Evolutionary conservation across 2,113 vertebrate genomes (phyloP), one percentile per base, ranked within the genome.

Genomic region (Lethenteron reissneri): DNA sequence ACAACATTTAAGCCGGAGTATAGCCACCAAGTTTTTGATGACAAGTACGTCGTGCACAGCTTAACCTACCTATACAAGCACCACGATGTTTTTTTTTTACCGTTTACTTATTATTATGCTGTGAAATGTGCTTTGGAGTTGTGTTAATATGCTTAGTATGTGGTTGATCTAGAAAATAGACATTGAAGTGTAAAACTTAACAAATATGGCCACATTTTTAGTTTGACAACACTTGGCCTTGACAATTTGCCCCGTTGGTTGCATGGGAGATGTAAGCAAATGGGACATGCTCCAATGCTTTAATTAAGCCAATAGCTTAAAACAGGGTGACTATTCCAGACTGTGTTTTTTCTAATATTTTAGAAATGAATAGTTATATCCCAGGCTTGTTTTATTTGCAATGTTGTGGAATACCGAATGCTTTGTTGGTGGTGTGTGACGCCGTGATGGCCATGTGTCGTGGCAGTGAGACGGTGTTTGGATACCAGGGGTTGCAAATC

Each of bases 401-500:
- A 1, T 41, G 41, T 41, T 41, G 41, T 41, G 41, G 41, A 41
- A 41, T 41, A 41, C 41, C 41, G 6, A 41, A 41, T 41, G 41
- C 41, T 41, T 41, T 41, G 41, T 41, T 41, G 41, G 41, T 41
- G 5, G 41, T 41, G 41, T 41, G 41, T 41, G 41, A 41, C 41
- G 6, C 41, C 2, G 5, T 41, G 41, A 41, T 41, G 41, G 41
- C 41, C 41, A 41, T 41, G 41, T 41, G 2, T 41, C 41, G 41
- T 64, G 14, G 60, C 78, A 99, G 94, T 77, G 94, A 97, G 80
- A 86, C 91, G 74, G 91, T 90, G 21, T 99, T 99, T 83, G 92
- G 94, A 79, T 99, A 96, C 80, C 92, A 96, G 76, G 94, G 91
- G 58, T 84, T 99, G 78, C 89, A 94, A 82, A 92, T 99, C 71